A percentile compares a stretch with the other conserved stretches of the same genome.
These are phyloP conservation scores for Thysanoteuthis rhombus DNA, from an alignment of 2,888 invertebrate species.

Conservation along the genomic window DNA sequence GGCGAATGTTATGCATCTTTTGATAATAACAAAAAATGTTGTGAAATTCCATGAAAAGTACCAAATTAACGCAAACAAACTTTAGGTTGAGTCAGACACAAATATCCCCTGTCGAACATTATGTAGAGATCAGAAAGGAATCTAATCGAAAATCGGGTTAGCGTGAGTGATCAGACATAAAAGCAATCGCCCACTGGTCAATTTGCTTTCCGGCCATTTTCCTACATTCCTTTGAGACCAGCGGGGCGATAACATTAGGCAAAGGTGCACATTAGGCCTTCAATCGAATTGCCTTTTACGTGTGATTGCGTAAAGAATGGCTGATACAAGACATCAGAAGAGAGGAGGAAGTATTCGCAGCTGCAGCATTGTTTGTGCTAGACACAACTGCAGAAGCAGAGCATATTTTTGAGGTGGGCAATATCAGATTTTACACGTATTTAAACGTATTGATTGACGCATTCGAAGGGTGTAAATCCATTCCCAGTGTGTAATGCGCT, in stretches of 20 bases:
- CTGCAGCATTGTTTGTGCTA: background rate
- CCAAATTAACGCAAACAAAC: background rate
- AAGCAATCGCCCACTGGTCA: background rate
- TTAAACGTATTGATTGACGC: background rate
- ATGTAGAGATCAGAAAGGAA: background rate
- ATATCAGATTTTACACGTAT: background rate
- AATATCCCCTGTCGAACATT: background rate
- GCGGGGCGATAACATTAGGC: background rate
- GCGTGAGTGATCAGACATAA: background rate
- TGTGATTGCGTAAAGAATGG: background rate
- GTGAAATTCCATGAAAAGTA: background rate
- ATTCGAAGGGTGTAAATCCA: background rate
- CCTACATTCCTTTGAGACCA: background rate
- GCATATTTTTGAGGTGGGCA: background rate
- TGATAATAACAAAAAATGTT: background rate
- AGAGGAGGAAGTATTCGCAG: background rate
- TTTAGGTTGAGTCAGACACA: background rate
- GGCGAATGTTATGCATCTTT: background rate
- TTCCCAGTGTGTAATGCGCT: too few relatives aligned
- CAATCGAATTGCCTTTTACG: background rate
- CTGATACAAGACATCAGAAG: background rate
- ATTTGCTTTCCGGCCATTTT: background rate
- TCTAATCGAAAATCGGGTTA: conserved; percentile 12
- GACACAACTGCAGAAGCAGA: background rate
- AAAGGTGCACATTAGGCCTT: background rate